Evolutionary conservation across 2,888 invertebrate species (phyloP), one percentile per base, ranked within the genome.

Genomic region (Parnassius mnemosyne): DNA sequence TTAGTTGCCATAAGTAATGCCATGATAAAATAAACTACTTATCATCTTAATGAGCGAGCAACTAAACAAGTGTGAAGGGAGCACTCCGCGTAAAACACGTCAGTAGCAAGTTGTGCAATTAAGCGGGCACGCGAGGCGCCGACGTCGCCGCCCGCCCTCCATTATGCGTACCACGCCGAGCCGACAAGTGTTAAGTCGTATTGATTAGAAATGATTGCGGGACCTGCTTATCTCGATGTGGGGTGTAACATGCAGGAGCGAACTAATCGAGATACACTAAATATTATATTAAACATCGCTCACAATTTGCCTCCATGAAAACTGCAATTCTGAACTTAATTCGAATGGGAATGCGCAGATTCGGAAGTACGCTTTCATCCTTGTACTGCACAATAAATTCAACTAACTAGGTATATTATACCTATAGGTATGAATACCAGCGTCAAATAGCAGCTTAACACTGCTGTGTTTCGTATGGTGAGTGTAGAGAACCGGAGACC

Each of bases 121-220:
- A 88, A 77, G 76, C 51, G 34, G 41, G 72, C 89, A 89, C 89
- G 89, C 89, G 82, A 89, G 87, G 89, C 74, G 84, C 80, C 85
- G 89, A 89, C 81, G 77, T 89, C 90, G 75, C 85, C 76, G 79
- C 71, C 68, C 63, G 71, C 66, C 69, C 66, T 68, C 62, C 61
- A 53, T 49, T 47, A 56, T 61, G 56, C 60, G 64, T 60, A 61
- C 59, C 64, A 41, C 59, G 54, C 53, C 25, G 61, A 60, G 51
- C 61, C 63, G 60, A 57, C 61, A 68, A 68, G 70, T 73, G 71
- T 69, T 69, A 68, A 66, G 57, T 50, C 52, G 49, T 72, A 70
- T 72, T 68, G 71, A 70, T 72, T 69, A 61, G 53, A 53, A 20
- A 56, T 54, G 52, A 65, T 20, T 56, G 51, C 53, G 13, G 5